Conservation (phyloP, 2,888 invertebrate species). For the Girardia tigrina region DNA sequence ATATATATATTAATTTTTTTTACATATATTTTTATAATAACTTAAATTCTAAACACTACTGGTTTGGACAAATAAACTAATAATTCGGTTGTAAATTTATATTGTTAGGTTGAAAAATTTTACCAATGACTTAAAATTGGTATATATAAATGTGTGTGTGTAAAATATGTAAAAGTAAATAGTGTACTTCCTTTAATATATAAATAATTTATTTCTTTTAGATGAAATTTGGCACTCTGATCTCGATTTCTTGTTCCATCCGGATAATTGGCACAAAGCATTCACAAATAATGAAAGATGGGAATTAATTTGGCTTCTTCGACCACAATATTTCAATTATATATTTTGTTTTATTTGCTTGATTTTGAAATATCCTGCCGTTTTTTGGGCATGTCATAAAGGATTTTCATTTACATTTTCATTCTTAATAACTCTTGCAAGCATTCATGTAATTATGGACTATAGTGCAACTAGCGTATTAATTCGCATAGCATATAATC, state of each 20-base stretch:
- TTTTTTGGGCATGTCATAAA: conserved; percentile 23
- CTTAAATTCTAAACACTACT: too few species aligned
- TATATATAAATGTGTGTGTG: too few species aligned
- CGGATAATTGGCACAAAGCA: background rate
- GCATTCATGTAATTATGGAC: conserved; percentile 15
- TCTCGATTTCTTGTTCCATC: background rate
- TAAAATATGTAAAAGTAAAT: too few species aligned
- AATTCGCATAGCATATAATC: background rate
- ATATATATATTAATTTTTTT: too few species aligned
- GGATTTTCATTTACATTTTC: conserved; percentile 26
- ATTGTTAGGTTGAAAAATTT: too few species aligned
- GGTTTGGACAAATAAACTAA: too few species aligned
- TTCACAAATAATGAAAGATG: background rate
- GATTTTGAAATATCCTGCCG: background rate
- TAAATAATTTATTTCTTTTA: too few species aligned
- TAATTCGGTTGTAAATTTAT: too few species aligned
- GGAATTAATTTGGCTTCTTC: background rate
- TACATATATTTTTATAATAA: too few species aligned
- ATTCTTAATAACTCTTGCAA: background rate
- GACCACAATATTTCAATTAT: background rate
- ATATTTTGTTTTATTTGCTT: background rate
- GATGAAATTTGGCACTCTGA: background rate
- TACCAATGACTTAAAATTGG: too few species aligned
- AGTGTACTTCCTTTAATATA: too few species aligned
- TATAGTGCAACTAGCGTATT: background rate